Base-by-base conservation (phyloP, 2,888 invertebrate genomes). In the Synanthedon myopaeformis region DNA sequence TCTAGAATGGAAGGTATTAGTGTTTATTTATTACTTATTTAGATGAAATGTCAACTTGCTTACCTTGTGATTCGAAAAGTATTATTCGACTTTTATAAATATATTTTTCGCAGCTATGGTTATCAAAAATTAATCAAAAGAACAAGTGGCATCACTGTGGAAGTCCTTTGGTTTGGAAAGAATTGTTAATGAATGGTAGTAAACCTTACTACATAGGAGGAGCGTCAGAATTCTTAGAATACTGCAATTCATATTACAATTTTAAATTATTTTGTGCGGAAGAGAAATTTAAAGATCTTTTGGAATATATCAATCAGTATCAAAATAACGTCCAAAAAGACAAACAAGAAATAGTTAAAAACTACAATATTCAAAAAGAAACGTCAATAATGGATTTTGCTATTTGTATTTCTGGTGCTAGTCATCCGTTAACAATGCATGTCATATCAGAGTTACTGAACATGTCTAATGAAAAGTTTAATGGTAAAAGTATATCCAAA, bases 161-260 rank as follows among this genome's bases (percentile, higher is more conserved):
- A 50, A 89, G 90, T 11, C 91, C 91, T 5, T 63, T 92, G 52
- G 76, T 91, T 60, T 92, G 91, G 91, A 90, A 90, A 69, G 90
- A 91, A 72, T 67, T 90, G 54, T 72, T 87, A 53, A 74, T 83
- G 66, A 80, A 82, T 62, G 90, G 89, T 17, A 89, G 89, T 49
- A 89, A 87, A 61, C 77, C 89, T 0, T 78, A 76, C 63, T 89
- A 90, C 51, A 88, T 92, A n/a, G 92, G 92, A 6, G 89, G 89
- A 51, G 77, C 88, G 3, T 72, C 85, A 48, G 88, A 91, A 54
- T 92, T 91, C 78, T 85, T 90, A 75, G 90, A 91, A 67, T 90
- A 91, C 61, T 86, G 89, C 60, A 82, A 88, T 68, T 88, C 90
- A 42, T 91, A 91, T 72, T 92, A 91, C 61, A 60, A 79, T 42